Percentiles rank a stretch among this genome's conserved stretches.
phyloP scores from a whole-genome alignment of 2,113 vertebrate genomes.

The Proterorhinus semilunaris region DNA sequence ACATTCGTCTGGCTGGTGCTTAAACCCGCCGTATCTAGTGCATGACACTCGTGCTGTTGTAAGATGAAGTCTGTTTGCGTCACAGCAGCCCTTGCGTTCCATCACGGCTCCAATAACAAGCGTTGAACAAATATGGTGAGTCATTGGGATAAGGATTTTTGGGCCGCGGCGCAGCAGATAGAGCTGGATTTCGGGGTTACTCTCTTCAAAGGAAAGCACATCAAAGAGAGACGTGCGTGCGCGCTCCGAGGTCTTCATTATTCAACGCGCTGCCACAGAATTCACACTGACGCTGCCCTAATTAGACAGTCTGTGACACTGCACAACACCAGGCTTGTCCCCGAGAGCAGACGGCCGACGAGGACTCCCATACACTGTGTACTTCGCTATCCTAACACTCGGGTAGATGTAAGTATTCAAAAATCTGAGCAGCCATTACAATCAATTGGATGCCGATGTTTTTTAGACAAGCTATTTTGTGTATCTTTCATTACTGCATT shows the following conservation, averaged over 20 bases:
- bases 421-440: too few relatives aligned
- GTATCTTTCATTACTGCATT: too few relatives aligned
- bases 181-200: slow-evolving; percentile 60
- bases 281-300: slow-evolving; percentile 68
- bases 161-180: slow-evolving; percentile 69
- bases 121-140: slow-evolving; percentile 60
- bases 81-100: slow-evolving; percentile 17
- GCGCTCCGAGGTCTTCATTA: slow-evolving; percentile 75
- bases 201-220: slow-evolving; percentile 69
- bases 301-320: slow-evolving; percentile 70
- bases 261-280: slow-evolving; percentile 70
- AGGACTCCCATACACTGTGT: background rate
- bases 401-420: too few relatives aligned
- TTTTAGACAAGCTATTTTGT: too few relatives aligned
- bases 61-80: slow-evolving; percentile 15
- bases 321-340: slow-evolving; percentile 42
- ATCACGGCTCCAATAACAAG: slow-evolving; percentile 11
- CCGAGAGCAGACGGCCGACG: background rate
- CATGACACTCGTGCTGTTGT: slow-evolving; percentile 30
- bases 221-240: slow-evolving; percentile 70
- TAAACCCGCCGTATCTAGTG: background rate
- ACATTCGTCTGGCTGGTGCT: too few relatives aligned
- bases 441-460: too few relatives aligned
- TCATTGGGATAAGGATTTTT: slow-evolving; percentile 79
- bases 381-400: background rate